Conservation (phyloP, 2,113 vertebrate species). For the Nycticryphes semicollaris region DNA sequence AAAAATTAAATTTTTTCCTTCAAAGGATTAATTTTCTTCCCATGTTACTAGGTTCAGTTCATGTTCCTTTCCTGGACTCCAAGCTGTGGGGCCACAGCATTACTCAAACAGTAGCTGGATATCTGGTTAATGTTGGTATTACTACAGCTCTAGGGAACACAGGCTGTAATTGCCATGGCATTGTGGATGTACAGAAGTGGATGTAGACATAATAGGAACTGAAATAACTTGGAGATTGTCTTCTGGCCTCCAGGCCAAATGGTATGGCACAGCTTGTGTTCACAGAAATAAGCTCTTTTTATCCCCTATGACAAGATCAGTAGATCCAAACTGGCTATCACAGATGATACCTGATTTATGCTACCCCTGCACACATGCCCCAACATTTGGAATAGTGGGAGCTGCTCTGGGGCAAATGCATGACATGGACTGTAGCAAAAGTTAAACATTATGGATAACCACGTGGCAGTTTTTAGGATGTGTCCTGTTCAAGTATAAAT, state of each 20-base stretch:
- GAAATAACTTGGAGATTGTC: background rate
- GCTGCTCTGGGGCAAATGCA: background rate
- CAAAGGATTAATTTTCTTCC: background rate
- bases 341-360: background rate
- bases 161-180: background rate
- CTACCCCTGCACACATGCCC: background rate
- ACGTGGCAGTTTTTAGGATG: background rate
- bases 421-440: background rate
- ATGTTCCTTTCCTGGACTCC: background rate
- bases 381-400: background rate
- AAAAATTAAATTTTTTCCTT: background rate
- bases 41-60: background rate
- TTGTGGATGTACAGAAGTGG: background rate
- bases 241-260: background rate
- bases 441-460: background rate
- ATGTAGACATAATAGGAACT: background rate
- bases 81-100: background rate
- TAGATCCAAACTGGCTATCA: background rate
- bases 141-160: background rate
- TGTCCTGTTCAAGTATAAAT: background rate
- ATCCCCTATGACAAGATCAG: background rate
- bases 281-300: background rate
- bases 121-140: background rate
- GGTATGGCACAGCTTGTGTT: background rate
- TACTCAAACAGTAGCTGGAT: background rate